Evolutionary conservation across 2,113 vertebrate genomes (phyloP).

Genomic region (Lanius collurio): DNA sequence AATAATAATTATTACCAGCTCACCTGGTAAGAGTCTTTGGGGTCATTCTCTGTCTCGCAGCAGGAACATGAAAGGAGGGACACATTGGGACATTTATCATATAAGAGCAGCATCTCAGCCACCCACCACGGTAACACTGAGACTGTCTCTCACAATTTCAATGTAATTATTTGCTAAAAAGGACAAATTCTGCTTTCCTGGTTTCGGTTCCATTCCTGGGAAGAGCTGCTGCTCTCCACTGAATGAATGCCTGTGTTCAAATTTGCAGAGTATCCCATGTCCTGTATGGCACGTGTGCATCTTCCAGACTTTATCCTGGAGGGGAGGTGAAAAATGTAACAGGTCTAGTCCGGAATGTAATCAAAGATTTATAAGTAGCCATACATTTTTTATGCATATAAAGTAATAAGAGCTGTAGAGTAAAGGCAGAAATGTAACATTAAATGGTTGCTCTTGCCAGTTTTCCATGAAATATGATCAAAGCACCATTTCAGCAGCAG

Average conservation of each 20-base stretch:
- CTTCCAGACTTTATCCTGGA: background rate
- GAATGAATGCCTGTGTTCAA: background rate
- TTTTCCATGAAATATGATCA: background rate
- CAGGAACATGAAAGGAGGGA: background rate
- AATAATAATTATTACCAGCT: background rate
- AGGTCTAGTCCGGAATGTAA: background rate
- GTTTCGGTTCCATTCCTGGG: background rate
- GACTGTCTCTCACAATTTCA: background rate
- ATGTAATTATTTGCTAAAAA: background rate
- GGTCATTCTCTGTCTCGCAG: background rate
- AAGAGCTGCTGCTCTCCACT: background rate
- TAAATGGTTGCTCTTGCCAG: background rate
- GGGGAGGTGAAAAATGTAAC: background rate
- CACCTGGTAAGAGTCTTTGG: background rate
- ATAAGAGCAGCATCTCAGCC: background rate
- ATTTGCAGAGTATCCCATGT: background rate
- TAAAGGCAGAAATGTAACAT: constrained; percentile 13
- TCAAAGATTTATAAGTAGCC: constrained; percentile 31
- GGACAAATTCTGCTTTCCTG: background rate
- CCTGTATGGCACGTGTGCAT: background rate
- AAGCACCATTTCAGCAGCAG: background rate
- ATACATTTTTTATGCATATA: constrained; percentile 34
- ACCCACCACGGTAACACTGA: background rate
- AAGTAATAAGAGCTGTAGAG: constrained; percentile 2
- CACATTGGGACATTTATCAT: too few species aligned